Percentiles rank a stretch among this genome's conserved stretches.
These are phyloP conservation scores for Arge pagana DNA, from an alignment of 2,888 invertebrate species.

Conservation along the genomic window DNA sequence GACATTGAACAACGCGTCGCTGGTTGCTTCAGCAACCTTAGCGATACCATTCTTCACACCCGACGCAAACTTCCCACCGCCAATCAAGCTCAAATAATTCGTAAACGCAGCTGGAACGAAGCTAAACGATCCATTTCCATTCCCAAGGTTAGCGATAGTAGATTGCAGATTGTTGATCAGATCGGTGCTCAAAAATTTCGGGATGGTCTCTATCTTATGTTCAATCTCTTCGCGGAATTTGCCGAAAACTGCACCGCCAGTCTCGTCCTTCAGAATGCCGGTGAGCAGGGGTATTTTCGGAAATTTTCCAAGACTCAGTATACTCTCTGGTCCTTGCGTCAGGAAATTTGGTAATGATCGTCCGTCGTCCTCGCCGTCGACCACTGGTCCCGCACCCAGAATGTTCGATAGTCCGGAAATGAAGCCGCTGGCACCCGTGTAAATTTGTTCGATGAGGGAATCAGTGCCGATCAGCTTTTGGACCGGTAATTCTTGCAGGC, in stretches of 20 bases:
- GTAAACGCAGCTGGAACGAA: conserved; percentile 40
- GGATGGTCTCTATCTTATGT: conserved; percentile 52
- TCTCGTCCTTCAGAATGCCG: conserved; percentile 76
- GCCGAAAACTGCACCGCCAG: conserved; percentile 67
- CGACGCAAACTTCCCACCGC: neutral
- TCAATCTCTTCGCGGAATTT: conserved; percentile 53
- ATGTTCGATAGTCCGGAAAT: conserved; percentile 68
- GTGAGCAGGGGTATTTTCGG: conserved; percentile 71
- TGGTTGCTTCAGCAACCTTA: conserved; percentile 66
- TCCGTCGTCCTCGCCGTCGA: conserved; percentile 69
- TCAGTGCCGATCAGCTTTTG: conserved; percentile 62
- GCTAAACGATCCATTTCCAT: conserved; percentile 29
- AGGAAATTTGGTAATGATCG: conserved; percentile 72
- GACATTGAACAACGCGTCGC: conserved; percentile 76
- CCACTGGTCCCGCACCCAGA: conserved; percentile 69
- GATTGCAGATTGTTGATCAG: conserved; percentile 56
- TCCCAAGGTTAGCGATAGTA: conserved; percentile 46
- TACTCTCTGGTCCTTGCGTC: conserved; percentile 65
- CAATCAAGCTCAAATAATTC: conserved; percentile 37
- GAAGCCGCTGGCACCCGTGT: conserved; percentile 65
- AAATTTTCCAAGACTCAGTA: conserved; percentile 63
- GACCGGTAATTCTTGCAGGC: conserved; percentile 63
- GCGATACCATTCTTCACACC: conserved; percentile 56
- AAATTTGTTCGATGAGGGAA: conserved; percentile 63
- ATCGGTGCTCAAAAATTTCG: conserved; percentile 56